Percentiles rank a stretch among this genome's conserved stretches.
These are phyloP conservation scores for Myodes glareolus DNA, from an alignment of 2,113 vertebrate species.

Conservation along the genomic window DNA sequence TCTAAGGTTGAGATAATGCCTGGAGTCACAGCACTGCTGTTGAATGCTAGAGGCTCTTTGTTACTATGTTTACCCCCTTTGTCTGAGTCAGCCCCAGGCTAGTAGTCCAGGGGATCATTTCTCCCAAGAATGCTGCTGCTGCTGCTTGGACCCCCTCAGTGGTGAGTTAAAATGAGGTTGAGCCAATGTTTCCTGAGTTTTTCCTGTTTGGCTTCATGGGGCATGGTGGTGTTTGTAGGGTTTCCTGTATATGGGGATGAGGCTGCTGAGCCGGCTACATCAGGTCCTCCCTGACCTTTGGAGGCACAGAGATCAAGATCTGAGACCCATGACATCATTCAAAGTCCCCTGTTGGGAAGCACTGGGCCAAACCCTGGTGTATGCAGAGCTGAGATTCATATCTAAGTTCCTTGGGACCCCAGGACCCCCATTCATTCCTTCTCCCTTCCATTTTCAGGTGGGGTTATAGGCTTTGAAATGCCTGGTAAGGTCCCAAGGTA, in stretches of 20 bases:
- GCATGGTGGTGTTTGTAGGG: no score
- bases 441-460: not conserved
- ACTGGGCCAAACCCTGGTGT: not conserved
- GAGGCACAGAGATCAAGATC: fast-evolving
- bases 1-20: not conserved
- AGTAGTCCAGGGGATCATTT: not conserved
- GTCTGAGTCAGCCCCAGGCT: no score
- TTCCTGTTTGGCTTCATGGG: not conserved
- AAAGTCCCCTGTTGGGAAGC: not conserved
- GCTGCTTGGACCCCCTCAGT: not conserved
- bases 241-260: not conserved
- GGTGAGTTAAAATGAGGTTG: not conserved
- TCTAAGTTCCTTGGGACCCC: not conserved
- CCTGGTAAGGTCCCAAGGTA: not conserved
- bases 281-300: not conserved
- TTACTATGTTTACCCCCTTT: not conserved
- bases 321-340: not conserved
- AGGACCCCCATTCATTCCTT: not conserved
- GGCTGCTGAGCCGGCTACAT: not conserved
- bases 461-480: not conserved
- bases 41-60: not conserved
- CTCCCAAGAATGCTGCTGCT: not conserved
- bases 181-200: not conserved
- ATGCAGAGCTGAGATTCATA: not conserved
- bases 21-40: not conserved